Base-by-base conservation (phyloP, 2,113 vertebrate species). In the Falco punctatus region DNA sequence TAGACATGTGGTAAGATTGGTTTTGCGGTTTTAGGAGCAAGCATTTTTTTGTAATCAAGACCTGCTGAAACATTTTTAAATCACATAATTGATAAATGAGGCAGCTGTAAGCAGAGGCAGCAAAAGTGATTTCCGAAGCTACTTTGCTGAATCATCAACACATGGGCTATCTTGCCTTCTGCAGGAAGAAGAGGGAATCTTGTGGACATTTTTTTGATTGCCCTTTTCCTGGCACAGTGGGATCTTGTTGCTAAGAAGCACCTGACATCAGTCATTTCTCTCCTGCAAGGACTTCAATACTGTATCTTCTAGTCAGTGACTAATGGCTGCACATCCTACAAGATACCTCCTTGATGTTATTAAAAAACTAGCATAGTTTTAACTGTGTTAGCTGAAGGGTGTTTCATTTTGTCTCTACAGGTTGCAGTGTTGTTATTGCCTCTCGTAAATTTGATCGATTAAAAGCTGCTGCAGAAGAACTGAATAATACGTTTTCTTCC, bases 371-470 rank as follows among this genome's bases (percentile, higher is more conserved):
- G 48, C n/a, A 3, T 23, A 52, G 22, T 71, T 72, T 67, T 78
- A 54, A 52, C 24, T 67, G 5, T 40, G 48, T 38, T 81, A 65
- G 33, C 79, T 93, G 73, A 94, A 59, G 71, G 42, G 17, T 66
- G 80, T 87, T 94, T 80, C 21, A 16, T 95, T 30, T 94, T 94
- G 52, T 95, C 85, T 96, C 74, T 51, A 28, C 95, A 99, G 99
- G 99, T 44, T 99, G 99, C 97, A 99, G 26, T 91, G 99, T 99
- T 96, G 98, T 99, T 62, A 99, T 99, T 91, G 98, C 99, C 8
- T 99, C 99, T 66, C 98, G 99, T 73, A 99, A 99, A 61, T 62
- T 98, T 24, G 98, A 99, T 67, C 96, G 97, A 94, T 92, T 99
- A 95, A 97, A 98, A 95, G 94, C 97, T 30, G 96, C 98, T 27